These are phyloP conservation scores for Myrmophylax atrothorax DNA, from an alignment of 2,113 vertebrate genomes.

Conservation along the genomic window DNA sequence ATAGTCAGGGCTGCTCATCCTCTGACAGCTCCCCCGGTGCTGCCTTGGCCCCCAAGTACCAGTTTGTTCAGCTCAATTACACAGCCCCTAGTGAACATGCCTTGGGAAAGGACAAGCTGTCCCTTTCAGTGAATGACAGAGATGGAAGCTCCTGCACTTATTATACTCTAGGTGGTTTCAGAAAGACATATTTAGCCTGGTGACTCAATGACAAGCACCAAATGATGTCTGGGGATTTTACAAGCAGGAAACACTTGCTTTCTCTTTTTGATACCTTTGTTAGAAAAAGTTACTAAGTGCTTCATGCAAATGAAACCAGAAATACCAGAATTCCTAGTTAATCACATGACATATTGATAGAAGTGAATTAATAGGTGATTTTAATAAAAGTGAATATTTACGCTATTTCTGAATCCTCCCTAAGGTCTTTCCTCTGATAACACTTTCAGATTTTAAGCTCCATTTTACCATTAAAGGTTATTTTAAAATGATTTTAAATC, in stretches of 20 bases:
- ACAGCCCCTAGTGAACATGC: not conserved
- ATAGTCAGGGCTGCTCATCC: not conserved
- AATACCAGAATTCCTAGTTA: not conserved
- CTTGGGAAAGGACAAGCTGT: not conserved
- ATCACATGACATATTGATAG: not conserved
- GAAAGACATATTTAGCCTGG: not conserved
- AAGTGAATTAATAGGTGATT: not conserved
- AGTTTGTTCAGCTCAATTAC: constrained; percentile 1
- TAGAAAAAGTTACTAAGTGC: not conserved
- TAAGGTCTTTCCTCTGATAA: not conserved
- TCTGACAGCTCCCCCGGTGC: accelerated
- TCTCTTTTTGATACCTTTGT: not conserved
- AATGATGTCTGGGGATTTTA: not conserved
- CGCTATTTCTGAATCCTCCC: not conserved
- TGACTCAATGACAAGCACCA: not conserved
- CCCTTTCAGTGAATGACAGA: not conserved
- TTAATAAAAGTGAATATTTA: not conserved
- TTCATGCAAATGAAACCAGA: not conserved
- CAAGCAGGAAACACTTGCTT: not conserved
- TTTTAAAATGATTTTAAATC: not conserved
- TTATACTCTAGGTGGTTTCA: not conserved
- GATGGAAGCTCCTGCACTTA: not conserved
- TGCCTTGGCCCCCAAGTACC: accelerated
- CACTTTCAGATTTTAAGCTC: not conserved
- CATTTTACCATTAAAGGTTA: not conserved